Evolutionary conservation across 2,113 vertebrate genomes (phyloP), one percentile per base, ranked within the genome.

Genomic region (Phoenicopterus ruber): DNA sequence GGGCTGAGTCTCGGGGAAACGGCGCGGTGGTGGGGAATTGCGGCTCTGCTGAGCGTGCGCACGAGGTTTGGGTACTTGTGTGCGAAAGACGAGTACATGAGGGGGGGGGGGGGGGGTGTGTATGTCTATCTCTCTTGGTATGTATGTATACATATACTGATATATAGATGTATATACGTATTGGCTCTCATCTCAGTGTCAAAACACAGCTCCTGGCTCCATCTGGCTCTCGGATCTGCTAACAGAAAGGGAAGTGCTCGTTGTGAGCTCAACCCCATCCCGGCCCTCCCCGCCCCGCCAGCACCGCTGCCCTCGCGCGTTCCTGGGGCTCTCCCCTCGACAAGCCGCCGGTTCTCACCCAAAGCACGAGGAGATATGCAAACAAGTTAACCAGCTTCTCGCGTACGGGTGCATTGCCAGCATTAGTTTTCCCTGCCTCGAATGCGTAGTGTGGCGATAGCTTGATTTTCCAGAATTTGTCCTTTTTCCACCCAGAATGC

Each of bases 101-200:
- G 17, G 29, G 25, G 9, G 50, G 17, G 8, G 18, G 7, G 42
- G 12, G 42, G 5, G 8, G 38, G 11, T 17, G 2, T 63, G 5
- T 26, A 0, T 49, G 9, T 31, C 4, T 38, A 1, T 36, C 16
- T 58, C 17, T 31, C 18, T 19, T 16, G 32, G 40, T 34, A 4
- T 25, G 52, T 54, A 8, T 8, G 5, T 44, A 4, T 10, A 14
- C 17, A 31, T 32, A 17, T 1, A 7, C 34, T 40, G 57, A 17
- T 17, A 2, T 1, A 6, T 1, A 40, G n/a, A 29, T 2, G 9
- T 34, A 0, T 7, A 0, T 9, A 13, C 4, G 1, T 18, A 5
- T 4, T 54, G 71, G 20, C 55, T 70, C 55, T 46, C 26, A 18
- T 38, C 34, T 66, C 38, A 2, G 29, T 65, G 73, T 70, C 82